Percentiles rank a stretch among this genome's conserved stretches.
Conservation (phyloP, 2,113 vertebrate species). For the Plotosus lineatus region DNA sequence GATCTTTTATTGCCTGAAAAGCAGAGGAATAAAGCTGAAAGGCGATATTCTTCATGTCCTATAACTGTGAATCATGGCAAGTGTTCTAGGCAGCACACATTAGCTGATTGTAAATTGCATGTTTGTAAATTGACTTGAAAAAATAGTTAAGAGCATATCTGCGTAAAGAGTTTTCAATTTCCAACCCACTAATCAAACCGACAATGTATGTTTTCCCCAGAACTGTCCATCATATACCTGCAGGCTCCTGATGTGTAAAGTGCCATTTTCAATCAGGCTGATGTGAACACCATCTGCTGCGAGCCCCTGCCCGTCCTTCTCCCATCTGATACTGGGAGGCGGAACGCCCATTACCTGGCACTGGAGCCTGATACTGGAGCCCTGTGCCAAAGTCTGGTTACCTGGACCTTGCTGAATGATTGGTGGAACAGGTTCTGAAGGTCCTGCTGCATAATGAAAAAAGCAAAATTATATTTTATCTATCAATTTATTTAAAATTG, state of each 20-base stretch:
- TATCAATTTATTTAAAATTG: constrained; percentile 1
- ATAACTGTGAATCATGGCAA: background rate
- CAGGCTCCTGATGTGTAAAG: constrained; percentile 78
- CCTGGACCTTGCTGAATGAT: constrained; percentile 80
- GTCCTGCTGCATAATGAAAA: constrained; percentile 64
- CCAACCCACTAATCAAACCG: constrained; percentile 41
- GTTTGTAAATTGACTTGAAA: constrained; percentile 39
- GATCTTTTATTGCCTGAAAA: background rate
- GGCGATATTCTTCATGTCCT: background rate
- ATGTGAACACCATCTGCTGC: constrained; percentile 72
- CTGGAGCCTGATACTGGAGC: constrained; percentile 75
- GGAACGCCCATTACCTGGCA: constrained; percentile 77
- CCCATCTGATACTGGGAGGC: constrained; percentile 79
- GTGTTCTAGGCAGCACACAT: constrained; percentile 19
- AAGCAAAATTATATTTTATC: constrained; percentile 32
- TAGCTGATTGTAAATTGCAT: constrained; percentile 23
- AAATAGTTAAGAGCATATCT: constrained; percentile 20
- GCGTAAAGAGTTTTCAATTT: constrained; percentile 24
- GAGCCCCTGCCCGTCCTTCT: constrained; percentile 82
- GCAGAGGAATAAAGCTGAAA: background rate
- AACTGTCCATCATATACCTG: constrained; percentile 72
- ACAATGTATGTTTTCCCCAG: constrained; percentile 35
- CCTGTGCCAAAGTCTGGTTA: constrained; percentile 79
- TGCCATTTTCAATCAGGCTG: constrained; percentile 85
- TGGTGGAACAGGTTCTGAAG: constrained; percentile 71